Evolutionary conservation across 1,140 invertebrate genomes (phyloP).

Genomic region (Belonocnema kinseyi): DNA sequence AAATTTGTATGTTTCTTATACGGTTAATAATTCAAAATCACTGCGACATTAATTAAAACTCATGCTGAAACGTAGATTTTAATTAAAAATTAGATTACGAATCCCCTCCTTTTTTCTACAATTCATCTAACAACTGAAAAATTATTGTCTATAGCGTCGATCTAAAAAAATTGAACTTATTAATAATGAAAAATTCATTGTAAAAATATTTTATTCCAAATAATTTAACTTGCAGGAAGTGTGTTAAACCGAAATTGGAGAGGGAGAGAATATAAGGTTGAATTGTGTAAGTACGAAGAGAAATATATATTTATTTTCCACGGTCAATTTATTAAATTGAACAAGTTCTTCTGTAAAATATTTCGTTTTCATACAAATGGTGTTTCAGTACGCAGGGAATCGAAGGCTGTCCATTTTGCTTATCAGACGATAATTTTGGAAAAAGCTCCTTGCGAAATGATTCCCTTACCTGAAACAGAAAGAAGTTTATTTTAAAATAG

Average conservation of each 20-base stretch:
- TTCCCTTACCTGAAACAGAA: constrained; percentile 45
- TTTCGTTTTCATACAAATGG: constrained; percentile 32
- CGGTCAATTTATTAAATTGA: constrained; percentile 54
- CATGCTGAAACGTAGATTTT: no score
- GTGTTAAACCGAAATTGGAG: not conserved
- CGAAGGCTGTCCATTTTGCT: not conserved
- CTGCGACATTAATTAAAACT: no score
- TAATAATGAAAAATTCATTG: no score
- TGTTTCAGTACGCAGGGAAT: constrained; percentile 15
- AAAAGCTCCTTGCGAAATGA: constrained; percentile 30
- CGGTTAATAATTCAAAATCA: no score
- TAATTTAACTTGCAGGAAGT: no score
- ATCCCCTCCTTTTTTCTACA: no score
- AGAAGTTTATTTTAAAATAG: not conserved
- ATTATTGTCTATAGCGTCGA: no score
- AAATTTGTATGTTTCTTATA: no score
- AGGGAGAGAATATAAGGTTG: not conserved
- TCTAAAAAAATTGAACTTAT: no score
- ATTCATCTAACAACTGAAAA: no score
- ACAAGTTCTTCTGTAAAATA: constrained; percentile 57
- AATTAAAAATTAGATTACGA: no score
- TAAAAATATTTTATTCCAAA: no score
- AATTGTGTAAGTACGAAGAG: constrained; percentile 1
- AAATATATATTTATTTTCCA: constrained; percentile 43
- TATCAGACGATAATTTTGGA: constrained; percentile 15